Evolutionary conservation across 2,113 vertebrate genomes (phyloP), one percentile per base, ranked within the genome.

Genomic region (Tyto alba): DNA sequence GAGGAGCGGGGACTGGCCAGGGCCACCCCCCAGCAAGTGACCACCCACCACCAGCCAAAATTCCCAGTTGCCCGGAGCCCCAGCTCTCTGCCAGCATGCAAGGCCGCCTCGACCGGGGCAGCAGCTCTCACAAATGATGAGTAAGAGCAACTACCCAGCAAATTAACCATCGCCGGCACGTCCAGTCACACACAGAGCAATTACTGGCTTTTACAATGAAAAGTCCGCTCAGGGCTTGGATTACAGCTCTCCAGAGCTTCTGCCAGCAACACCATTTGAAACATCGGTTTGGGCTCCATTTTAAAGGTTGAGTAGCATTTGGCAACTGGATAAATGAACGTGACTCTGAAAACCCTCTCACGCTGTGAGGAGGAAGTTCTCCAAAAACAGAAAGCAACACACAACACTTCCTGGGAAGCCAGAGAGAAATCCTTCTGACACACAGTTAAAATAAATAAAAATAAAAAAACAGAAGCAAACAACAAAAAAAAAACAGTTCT

Each of bases 321-420:
- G 45, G 81, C 41, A 74, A 34, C 20, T 0, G 29, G 41, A 18
- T 36, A 55, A 66, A 53, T 11, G n/a, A 12, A 17, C 7, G 5
- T 9, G 43, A 73, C 60, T 68, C 43, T 52, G 74, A 48, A 41
- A 29, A 38, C 12, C 41, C 27, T 73, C 45, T 22, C 52, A 6
- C 0, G 17, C 20, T 50, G n/a, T 6, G 1, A 22, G 7, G 13
- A 25, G 64, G 53, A 64, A 41, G 64, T 27, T 10, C 36, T 60
- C n/a, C 27, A 50, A 7, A 56, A 20, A 5, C 1, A 0, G 79
- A n/a, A 40, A 62, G n/a, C 22, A 17, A 8, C 3, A 1, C 40
- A 3, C 3, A 7, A 26, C 3, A 3, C 40, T 64, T 68, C 43
- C 81, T 7, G 21, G 50, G 50, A 16, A 74, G 50, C 11, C 60